A percentile compares a stretch with the other conserved stretches of the same genome.
phyloP scores from a whole-genome alignment of 2,797 vertebrate species.

The Acipenser ruthenus region DNA sequence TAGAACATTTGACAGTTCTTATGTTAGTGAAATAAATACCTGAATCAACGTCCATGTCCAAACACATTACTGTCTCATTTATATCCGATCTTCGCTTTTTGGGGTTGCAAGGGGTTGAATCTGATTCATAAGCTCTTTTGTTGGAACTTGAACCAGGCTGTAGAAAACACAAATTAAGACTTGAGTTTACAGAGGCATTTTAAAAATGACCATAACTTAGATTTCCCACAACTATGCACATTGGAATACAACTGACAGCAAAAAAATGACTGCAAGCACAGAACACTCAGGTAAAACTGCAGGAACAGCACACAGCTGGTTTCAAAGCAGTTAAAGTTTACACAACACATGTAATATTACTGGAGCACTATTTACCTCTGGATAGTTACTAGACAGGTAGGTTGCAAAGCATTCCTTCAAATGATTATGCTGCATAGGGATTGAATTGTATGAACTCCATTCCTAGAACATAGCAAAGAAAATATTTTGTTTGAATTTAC shows the following conservation, averaged over 20 bases:
- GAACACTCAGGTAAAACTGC: background rate
- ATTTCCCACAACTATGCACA: background rate
- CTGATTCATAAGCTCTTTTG: conserved; percentile 68
- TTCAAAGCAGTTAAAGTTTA: background rate
- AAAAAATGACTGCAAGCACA: background rate
- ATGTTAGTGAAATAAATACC: conserved; percentile 49
- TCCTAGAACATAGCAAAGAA: conserved; percentile 55
- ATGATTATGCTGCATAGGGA: conserved; percentile 84
- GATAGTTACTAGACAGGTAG: conserved; percentile 71
- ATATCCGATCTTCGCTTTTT: conserved; percentile 65
- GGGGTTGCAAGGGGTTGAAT: conserved; percentile 52
- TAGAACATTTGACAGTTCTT: background rate
- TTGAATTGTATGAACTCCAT: conserved; percentile 76
- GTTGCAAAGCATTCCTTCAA: conserved; percentile 82
- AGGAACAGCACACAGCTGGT: background rate
- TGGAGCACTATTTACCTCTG: conserved; percentile 53
- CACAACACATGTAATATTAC: background rate
- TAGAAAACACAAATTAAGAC: conserved; percentile 8
- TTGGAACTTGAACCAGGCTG: conserved; percentile 57
- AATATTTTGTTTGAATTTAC: background rate
- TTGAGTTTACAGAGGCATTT: too few species aligned
- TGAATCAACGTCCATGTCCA: conserved; percentile 91
- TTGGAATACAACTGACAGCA: background rate
- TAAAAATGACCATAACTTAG: too few species aligned
- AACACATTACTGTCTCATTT: conserved; percentile 38